These are phyloP conservation scores for Fragum whitleyi DNA, from an alignment of 2,888 invertebrate species.

Conservation along the genomic window DNA sequence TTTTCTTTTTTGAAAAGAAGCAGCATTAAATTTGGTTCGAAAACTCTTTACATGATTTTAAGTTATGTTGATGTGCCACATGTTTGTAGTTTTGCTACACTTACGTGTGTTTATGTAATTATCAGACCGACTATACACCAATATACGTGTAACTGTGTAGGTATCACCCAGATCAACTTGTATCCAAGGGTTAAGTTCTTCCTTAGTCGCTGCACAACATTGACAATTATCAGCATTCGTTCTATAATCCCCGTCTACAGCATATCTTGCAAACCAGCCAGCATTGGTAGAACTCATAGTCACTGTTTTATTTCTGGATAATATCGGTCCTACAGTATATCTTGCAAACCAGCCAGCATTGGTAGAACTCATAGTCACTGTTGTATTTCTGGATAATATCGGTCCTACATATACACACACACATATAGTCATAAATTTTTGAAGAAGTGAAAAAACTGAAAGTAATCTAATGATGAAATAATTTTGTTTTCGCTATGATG, in stretches of 20 bases:
- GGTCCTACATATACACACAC: too few species aligned
- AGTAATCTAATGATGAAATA: too few species aligned
- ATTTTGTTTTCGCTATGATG: too few species aligned
- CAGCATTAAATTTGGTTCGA: too few species aligned
- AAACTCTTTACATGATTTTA: too few species aligned
- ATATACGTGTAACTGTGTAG: not conserved
- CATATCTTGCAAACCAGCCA: not conserved
- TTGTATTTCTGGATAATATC: not conserved
- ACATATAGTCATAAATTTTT: too few species aligned
- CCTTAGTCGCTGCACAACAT: not conserved
- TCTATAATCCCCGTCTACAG: slow-evolving; percentile 2
- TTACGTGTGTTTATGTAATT: not conserved
- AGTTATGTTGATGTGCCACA: too few species aligned
- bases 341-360: not conserved
- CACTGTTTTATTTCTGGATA: not conserved
- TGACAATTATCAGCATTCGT: not conserved
- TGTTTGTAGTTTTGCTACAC: too few species aligned
- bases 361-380: not conserved
- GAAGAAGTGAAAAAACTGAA: too few species aligned
- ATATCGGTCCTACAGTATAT: not conserved
- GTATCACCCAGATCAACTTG: not conserved
- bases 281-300: not conserved
- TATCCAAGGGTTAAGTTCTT: not conserved
- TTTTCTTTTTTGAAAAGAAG: too few species aligned
- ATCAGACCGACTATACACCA: not conserved